Evolutionary conservation across 1,140 invertebrate species (phyloP).

Genomic region (Solenopsis invicta): DNA sequence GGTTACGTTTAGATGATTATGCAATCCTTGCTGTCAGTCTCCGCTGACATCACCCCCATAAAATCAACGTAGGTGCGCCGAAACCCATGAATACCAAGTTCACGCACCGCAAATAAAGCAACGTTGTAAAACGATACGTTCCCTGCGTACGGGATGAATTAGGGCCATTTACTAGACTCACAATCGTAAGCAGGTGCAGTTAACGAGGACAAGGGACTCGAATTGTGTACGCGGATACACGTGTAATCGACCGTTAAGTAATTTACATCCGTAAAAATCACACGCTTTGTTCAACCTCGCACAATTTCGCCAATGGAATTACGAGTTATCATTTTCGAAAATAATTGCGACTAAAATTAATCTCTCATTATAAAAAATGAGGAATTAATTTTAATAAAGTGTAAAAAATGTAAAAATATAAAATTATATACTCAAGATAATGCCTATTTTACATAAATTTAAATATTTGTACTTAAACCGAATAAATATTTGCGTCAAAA

Average conservation of each 20-base stretch:
- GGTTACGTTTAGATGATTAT: neutral
- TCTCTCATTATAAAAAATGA: too few relatives aligned
- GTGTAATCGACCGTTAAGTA: slow-evolving; percentile 71
- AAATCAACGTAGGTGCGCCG: slow-evolving; percentile 32
- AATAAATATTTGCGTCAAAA: too few relatives aligned
- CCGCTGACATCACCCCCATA: slow-evolving; percentile 37
- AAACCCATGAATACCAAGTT: slow-evolving; percentile 50
- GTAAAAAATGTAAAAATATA: neutral
- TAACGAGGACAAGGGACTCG: slow-evolving; percentile 70
- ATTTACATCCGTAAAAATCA: slow-evolving; percentile 69
- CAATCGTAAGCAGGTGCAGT: slow-evolving; percentile 74
- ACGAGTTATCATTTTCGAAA: neutral
- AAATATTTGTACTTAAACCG: too few relatives aligned
- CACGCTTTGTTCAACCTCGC: slow-evolving; percentile 30
- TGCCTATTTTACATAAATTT: too few relatives aligned
- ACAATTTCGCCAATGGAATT: neutral
- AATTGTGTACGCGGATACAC: slow-evolving; percentile 63
- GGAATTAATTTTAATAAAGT: too few relatives aligned
- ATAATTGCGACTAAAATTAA: neutral
- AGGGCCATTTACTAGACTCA: slow-evolving; percentile 57
- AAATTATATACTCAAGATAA: too few relatives aligned
- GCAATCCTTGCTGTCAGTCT: slow-evolving; percentile 6
- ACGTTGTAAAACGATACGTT: slow-evolving; percentile 57
- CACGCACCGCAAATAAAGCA: slow-evolving; percentile 42
- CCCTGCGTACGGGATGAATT: slow-evolving; percentile 64